Conservation (phyloP, 2,113 vertebrate genomes). For the Pedionomus torquatus region DNA sequence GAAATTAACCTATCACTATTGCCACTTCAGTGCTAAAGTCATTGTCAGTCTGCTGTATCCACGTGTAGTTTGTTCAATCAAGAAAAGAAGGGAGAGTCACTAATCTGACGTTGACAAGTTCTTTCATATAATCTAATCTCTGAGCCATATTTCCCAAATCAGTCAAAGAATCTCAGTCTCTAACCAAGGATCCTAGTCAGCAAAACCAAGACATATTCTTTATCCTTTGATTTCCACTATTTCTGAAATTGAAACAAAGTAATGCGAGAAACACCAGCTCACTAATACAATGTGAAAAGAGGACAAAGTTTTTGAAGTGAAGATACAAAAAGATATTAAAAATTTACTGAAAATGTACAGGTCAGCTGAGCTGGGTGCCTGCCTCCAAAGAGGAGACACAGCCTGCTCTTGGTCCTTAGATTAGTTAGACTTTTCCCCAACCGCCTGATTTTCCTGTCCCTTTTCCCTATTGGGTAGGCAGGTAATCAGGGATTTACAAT, state of each 20-base stretch:
- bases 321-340: no score
- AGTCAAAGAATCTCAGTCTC: neutral
- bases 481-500: no score
- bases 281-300: no score
- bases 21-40: neutral
- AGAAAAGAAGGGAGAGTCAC: neutral
- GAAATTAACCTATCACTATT: neutral
- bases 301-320: no score
- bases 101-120: neutral
- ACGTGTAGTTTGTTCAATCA: neutral
- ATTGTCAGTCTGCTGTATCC: neutral
- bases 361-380: no score
- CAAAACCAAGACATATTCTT: neutral
- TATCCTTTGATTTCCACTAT: neutral
- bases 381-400: no score
- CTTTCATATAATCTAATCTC: neutral
- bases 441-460: no score
- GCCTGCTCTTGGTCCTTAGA: no score
- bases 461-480: no score
- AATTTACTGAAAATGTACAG: no score
- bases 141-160: neutral
- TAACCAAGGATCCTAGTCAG: neutral
- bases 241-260: neutral
- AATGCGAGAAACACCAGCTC: no score
- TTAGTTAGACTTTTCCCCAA: no score